A percentile compares a stretch with the other conserved stretches of the same genome.
Conservation (phyloP, 2,113 vertebrate species). For the Abramis brama region DNA sequence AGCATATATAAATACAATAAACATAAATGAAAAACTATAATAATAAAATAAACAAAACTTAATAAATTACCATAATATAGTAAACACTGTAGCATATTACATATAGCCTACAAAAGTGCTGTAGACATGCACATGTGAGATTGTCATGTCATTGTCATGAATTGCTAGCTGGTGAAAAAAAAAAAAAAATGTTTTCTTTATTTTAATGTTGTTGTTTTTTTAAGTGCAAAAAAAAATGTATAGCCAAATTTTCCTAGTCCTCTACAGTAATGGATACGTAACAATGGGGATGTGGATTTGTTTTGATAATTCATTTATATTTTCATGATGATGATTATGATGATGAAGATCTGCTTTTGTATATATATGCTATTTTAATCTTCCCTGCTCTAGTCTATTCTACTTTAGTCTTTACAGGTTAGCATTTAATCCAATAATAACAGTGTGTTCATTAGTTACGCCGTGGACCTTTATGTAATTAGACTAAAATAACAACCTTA, state of each 20-base stretch:
- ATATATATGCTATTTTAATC: background rate
- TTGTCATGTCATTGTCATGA: background rate
- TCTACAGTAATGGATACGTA: no score
- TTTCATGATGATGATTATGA: no score
- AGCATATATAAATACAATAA: background rate
- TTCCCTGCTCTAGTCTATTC: background rate
- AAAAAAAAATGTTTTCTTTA: no score
- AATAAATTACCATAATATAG: background rate
- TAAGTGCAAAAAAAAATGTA: no score
- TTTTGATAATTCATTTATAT: no score
- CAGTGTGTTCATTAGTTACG: background rate
- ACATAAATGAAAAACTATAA: background rate
- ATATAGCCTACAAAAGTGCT: no score
- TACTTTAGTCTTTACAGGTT: background rate
- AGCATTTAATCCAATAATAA: slow-evolving; percentile 3
- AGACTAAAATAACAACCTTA: no score
- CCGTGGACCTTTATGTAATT: no score
- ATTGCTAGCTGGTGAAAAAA: background rate
- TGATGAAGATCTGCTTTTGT: background rate
- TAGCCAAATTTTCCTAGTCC: no score
- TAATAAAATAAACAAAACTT: background rate
- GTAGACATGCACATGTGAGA: background rate
- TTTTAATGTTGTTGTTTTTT: no score
- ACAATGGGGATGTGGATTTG: no score
- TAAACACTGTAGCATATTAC: no score